Evolutionary conservation across 35 echinoderm and acorn worm genomes (phyloP), one percentile per base, ranked within the genome.

Genomic region (Lytechinus variegatus): DNA sequence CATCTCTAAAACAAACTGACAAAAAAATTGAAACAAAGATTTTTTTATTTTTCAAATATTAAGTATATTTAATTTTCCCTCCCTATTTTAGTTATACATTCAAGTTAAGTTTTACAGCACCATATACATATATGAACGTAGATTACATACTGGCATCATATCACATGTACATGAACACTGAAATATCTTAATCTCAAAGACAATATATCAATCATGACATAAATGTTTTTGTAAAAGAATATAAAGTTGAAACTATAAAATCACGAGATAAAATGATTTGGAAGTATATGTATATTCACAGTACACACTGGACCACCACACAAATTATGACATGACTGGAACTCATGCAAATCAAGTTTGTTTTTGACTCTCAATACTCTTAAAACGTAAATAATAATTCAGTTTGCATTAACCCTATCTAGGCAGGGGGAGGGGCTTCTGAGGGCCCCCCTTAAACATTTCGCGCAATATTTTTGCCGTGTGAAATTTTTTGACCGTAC

Each of bases 91-190:
- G 66, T 79, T 24, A 79, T 79, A 24, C n/a, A 79, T 79, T 79
- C 19, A 79, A 58, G 10, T 16, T 9, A 10, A 60, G 66, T 79
- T 87, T 87, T 89, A 88, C 86, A 95, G 87, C 86, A 87, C 54
- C 86, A 95, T 55, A 28, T 95, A 27, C 89, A 87, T 56, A 79
- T 24, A 79, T 79, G n/a, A 16, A 79, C 24, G 66, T 79, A 79
- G 3, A 79, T 24, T 79, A 79, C 66, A 79, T 24, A 79, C 14
- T n/a, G 4, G n/a, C 6, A 19, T 79, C n/a, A 79, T 16, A 19
- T 79, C 66, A 79, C 66, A 79, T 79, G 33, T 44, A 44, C 33
- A 44, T 44, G 2, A 44, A 79, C 66, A 79, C n/a, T 79, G 4
- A n/a, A 79, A 79, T 24, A 7, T 79, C 5, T 6, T 79, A 3